A percentile compares a stretch with the other conserved stretches of the same genome.
These are phyloP conservation scores for Phyllotreta cruciferae DNA, from an alignment of 2,888 invertebrate genomes.

Conservation along the genomic window DNA sequence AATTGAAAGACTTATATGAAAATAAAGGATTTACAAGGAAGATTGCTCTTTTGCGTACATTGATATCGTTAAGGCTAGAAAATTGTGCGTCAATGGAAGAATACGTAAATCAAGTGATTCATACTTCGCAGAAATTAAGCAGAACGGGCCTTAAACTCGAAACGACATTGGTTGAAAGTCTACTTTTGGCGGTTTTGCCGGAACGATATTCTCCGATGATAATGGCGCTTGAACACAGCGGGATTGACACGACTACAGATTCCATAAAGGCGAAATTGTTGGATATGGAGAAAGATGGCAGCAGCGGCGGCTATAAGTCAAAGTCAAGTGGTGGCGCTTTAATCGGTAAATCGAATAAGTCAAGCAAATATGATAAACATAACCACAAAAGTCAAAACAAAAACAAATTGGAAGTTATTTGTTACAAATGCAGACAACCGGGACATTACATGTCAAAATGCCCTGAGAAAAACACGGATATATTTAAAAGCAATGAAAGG, in stretches of 20 bases:
- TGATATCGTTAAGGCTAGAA: too few relatives aligned
- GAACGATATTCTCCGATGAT: neutral
- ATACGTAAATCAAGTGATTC: too few relatives aligned
- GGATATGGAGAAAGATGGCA: too few relatives aligned
- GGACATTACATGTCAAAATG: too few relatives aligned
- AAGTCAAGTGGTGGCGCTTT: too few relatives aligned
- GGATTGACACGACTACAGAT: constrained; percentile 29
- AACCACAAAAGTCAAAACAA: constrained; percentile 20
- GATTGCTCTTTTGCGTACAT: constrained; percentile 17
- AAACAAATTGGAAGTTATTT: constrained; percentile 26
- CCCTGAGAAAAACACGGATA: too few relatives aligned
- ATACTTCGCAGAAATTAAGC: too few relatives aligned
- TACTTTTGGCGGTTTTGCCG: neutral
- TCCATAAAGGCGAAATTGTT: constrained; percentile 46
- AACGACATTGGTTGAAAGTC: constrained; percentile 1
- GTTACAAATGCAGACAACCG: constrained; percentile 13
- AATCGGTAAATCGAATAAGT: constrained; percentile 39
- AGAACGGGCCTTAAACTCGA: constrained; percentile 17
- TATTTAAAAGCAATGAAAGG: too few relatives aligned
- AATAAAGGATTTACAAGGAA: constrained; percentile 25
- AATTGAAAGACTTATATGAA: too few relatives aligned
- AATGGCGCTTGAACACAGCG: too few relatives aligned
- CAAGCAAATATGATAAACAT: constrained; percentile 20
- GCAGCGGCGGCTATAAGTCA: too few relatives aligned
- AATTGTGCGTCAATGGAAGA: too few relatives aligned